Conservation (phyloP, 2,113 vertebrate genomes). For the Mobula birostris region DNA sequence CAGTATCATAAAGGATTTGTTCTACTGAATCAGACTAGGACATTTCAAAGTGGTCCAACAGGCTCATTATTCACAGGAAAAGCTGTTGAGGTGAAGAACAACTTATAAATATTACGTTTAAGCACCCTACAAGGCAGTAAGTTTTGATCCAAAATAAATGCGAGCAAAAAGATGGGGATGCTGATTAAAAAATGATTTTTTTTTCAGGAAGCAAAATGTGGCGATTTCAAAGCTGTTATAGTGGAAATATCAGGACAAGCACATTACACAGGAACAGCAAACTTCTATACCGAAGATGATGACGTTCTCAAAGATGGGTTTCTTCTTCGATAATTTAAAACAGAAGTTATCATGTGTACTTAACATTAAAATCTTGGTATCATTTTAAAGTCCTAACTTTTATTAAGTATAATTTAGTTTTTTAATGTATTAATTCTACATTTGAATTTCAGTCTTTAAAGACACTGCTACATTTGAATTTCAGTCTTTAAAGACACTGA, state of each 20-base stretch:
- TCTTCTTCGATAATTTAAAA: constrained; percentile 63
- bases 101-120: background rate
- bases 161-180: too few species aligned
- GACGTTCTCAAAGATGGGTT: constrained; percentile 76
- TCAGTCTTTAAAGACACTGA: background rate
- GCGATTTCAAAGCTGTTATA: constrained; percentile 70
- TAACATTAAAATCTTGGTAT: background rate
- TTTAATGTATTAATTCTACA: background rate
- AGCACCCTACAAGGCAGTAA: background rate
- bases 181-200: constrained; percentile 31
- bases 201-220: constrained; percentile 70
- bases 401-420: background rate
- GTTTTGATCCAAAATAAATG: background rate
- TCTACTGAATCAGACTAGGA: constrained; percentile 68
- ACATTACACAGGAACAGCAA: constrained; percentile 75
- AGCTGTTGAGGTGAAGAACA: constrained; percentile 65
- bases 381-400: background rate
- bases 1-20: constrained; percentile 84
- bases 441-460: background rate
- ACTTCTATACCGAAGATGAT: constrained; percentile 68
- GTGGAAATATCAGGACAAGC: constrained; percentile 86
- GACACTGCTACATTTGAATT: background rate
- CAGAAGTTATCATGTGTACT: background rate
- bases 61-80: constrained; percentile 79
- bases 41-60: constrained; percentile 74